Evolutionary conservation across 1,140 invertebrate genomes (phyloP).

Genomic region (Anastrepha ludens): DNA sequence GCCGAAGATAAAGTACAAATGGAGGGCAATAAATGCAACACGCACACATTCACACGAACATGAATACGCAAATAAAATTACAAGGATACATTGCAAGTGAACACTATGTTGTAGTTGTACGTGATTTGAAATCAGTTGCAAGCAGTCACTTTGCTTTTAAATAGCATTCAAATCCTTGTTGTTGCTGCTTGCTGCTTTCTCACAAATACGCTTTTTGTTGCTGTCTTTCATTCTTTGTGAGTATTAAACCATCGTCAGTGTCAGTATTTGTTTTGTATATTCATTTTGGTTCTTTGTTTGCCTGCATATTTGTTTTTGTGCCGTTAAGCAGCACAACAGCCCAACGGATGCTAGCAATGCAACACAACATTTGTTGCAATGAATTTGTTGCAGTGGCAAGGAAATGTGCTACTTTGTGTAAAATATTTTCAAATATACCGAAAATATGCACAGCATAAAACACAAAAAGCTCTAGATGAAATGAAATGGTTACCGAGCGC

Average conservation of each 20-base stretch:
- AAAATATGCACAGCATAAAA: conserved; percentile 47
- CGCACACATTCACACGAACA: background rate
- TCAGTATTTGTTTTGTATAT: background rate
- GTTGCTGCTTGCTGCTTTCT: background rate
- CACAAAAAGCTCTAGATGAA: background rate
- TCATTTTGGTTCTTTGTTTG: background rate
- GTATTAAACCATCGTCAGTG: conserved; percentile 8
- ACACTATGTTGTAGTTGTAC: conserved; percentile 11
- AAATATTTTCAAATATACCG: conserved; percentile 26
- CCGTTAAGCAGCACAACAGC: background rate
- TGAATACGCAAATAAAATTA: background rate
- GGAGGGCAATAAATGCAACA: background rate
- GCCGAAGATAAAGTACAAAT: background rate
- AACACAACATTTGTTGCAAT: conserved; percentile 29
- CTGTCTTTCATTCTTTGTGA: background rate
- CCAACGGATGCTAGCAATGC: conserved; percentile 11
- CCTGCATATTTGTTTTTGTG: background rate
- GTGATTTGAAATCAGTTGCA: conserved; percentile 51
- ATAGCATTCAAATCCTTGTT: background rate
- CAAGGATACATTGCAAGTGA: background rate
- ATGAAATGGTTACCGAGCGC: background rate
- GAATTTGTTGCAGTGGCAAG: background rate
- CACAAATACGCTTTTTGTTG: background rate
- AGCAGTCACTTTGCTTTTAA: conserved; percentile 23
- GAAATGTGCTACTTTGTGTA: conserved; percentile 33